phyloP scores from a whole-genome alignment of 2,888 invertebrate genomes.

The Euphydryas editha region DNA sequence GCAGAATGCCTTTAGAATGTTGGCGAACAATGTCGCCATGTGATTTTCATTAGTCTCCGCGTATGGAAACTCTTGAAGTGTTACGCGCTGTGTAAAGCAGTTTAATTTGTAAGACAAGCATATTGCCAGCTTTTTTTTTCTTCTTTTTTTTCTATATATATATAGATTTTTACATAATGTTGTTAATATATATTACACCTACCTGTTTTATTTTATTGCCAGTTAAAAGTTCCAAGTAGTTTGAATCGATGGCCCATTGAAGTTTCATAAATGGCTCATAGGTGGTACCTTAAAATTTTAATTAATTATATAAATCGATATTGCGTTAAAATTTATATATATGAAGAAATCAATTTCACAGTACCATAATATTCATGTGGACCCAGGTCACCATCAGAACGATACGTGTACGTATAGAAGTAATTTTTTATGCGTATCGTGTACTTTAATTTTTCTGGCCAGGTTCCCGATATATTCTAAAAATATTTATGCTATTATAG shows the following conservation, averaged over 20 bases:
- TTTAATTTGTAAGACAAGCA: no score
- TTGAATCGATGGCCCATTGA: conserved; percentile 84
- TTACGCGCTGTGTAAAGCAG: conserved; percentile 45
- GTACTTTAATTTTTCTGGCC: conserved; percentile 64
- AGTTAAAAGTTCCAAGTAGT: conserved; percentile 71
- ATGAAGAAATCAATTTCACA: neutral
- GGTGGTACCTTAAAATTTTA: conserved; percentile 49
- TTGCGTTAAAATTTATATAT: no score
- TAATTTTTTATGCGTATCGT: conserved; percentile 71
- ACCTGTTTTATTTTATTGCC: conserved; percentile 51
- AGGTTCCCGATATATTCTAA: conserved; percentile 52
- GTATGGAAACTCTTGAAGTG: conserved; percentile 83
- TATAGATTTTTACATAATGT: no score
- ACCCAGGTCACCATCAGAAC: conserved; percentile 49
- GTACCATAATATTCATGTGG: conserved; percentile 60
- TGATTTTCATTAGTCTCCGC: conserved; percentile 35
- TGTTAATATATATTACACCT: no score
- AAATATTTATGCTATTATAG: neutral
- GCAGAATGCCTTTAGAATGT: conserved; percentile 40
- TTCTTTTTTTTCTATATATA: no score
- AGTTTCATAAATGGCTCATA: conserved; percentile 79
- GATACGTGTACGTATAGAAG: conserved; percentile 61
- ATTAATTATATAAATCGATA: no score
- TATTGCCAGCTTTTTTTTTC: no score
- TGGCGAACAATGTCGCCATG: conserved; percentile 15